These are phyloP conservation scores for Candoia aspera DNA, from an alignment of 2,113 vertebrate species.

Conservation along the genomic window DNA sequence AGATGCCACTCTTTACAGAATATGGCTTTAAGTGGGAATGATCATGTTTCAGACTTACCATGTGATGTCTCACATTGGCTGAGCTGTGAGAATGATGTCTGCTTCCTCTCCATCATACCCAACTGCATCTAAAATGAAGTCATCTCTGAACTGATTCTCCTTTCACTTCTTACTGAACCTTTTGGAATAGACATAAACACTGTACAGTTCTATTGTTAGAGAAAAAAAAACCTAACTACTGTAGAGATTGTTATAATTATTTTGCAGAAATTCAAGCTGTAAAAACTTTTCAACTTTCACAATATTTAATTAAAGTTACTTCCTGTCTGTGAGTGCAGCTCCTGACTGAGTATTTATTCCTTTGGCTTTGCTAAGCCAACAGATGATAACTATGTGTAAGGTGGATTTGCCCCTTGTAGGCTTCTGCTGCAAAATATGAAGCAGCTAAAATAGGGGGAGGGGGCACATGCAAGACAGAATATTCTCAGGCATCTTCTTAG, in stretches of 20 bases:
- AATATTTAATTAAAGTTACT: slow-evolving; percentile 99
- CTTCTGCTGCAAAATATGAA: slow-evolving; percentile 34
- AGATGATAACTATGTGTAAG: slow-evolving; percentile 26
- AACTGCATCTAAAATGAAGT: slow-evolving; percentile 77
- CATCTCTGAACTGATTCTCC: slow-evolving; percentile 84
- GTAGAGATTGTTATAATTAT: slow-evolving; percentile 99
- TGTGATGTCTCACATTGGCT: slow-evolving; percentile 76
- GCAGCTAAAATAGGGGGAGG: not conserved
- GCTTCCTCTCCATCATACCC: slow-evolving; percentile 74
- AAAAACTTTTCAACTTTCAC: slow-evolving; percentile 99
- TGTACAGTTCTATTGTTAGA: slow-evolving; percentile 96
- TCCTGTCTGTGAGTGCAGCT: slow-evolving; percentile 93
- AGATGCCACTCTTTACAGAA: slow-evolving; percentile 77
- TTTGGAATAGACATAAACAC: slow-evolving; percentile 95
- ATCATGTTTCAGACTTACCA: slow-evolving; percentile 71
- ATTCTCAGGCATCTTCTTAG: not conserved
- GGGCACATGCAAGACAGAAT: not conserved
- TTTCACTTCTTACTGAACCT: slow-evolving; percentile 85
- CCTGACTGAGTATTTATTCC: slow-evolving; percentile 75
- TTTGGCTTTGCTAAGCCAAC: slow-evolving; percentile 48
- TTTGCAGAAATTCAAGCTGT: slow-evolving; percentile 98
- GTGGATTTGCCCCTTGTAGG: not conserved
- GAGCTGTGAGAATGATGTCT: slow-evolving; percentile 70
- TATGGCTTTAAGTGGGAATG: slow-evolving; percentile 81
- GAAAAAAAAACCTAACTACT: slow-evolving; percentile 86